phyloP scores from a whole-genome alignment of 2,888 invertebrate species.

The Cetonia aurata region DNA sequence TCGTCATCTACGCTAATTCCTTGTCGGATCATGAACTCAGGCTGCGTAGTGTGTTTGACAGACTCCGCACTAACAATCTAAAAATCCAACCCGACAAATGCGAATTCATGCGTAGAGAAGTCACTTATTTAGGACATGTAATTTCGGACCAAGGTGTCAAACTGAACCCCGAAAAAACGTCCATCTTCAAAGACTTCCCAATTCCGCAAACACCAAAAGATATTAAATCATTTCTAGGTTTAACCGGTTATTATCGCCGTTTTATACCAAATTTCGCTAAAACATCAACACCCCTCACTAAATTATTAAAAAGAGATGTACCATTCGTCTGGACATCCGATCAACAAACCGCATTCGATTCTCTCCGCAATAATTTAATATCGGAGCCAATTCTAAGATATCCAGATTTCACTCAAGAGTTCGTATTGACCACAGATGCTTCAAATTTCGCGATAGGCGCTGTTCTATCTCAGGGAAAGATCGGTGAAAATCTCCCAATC shows the following conservation, averaged over 20 bases:
- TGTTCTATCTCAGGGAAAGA: slow-evolving; percentile 55
- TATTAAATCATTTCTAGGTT: slow-evolving; percentile 54
- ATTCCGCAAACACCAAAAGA: slow-evolving; percentile 38
- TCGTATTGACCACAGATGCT: slow-evolving; percentile 60
- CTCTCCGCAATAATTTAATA: slow-evolving; percentile 44
- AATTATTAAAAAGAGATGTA: slow-evolving; percentile 43
- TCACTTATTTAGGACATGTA: slow-evolving; percentile 54
- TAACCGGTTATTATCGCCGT: slow-evolving; percentile 57
- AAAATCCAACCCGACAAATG: slow-evolving; percentile 57
- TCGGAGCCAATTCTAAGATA: slow-evolving; percentile 48
- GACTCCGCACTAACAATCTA: slow-evolving; percentile 51
- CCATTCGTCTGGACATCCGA: slow-evolving; percentile 43
- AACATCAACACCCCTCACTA: slow-evolving; percentile 54
- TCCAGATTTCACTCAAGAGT: no score
- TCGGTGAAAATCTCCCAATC: slow-evolving; percentile 56
- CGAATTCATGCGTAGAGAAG: slow-evolving; percentile 53
- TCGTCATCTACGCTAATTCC: slow-evolving; percentile 55
- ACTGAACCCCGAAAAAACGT: slow-evolving; percentile 31
- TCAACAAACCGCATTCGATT: slow-evolving; percentile 45
- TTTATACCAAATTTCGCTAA: slow-evolving; percentile 60
- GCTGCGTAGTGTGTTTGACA: slow-evolving; percentile 29
- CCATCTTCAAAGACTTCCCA: slow-evolving; percentile 38
- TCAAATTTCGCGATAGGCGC: slow-evolving; percentile 56
- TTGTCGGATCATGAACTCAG: slow-evolving; percentile 52
- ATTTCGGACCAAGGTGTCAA: slow-evolving; percentile 52